Percentiles rank a stretch among this genome's conserved stretches.
phyloP scores from a whole-genome alignment of 2,888 invertebrate genomes.

The Synergus umbraculus region DNA sequence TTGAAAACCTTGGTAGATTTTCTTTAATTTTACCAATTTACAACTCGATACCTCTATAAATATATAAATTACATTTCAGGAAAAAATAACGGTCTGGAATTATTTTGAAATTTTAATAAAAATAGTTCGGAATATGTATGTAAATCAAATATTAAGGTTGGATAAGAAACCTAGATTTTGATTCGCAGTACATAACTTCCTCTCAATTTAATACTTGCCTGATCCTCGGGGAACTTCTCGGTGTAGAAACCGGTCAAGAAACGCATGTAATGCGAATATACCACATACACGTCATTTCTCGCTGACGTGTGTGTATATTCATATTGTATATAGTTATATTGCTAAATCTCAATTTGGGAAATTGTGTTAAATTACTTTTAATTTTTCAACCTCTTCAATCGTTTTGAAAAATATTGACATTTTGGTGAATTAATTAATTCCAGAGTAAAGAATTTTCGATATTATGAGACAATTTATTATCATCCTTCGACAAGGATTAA shows the following conservation, averaged over 20 bases:
- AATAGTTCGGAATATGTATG: too few species aligned
- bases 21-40: too few species aligned
- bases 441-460: background rate
- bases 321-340: background rate
- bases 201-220: conserved; percentile 65
- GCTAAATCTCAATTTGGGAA: background rate
- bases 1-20: too few species aligned
- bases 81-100: too few species aligned
- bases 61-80: too few species aligned
- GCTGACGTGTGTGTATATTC: conserved; percentile 46
- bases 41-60: too few species aligned
- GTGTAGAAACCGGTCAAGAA: conserved; percentile 74
- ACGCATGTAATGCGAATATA: conserved; percentile 73
- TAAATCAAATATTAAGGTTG: too few species aligned
- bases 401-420: too few species aligned
- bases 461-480: background rate
- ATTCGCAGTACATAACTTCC: background rate
- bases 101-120: too few species aligned
- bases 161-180: background rate
- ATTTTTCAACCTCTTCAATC: too few species aligned
- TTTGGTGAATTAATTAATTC: background rate
- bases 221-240: conserved; percentile 72
- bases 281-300: conserved; percentile 71
- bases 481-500: background rate
- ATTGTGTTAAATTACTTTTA: too few species aligned